These are phyloP conservation scores for Paradisaea rubra DNA, from an alignment of 2,113 vertebrate species.

Conservation along the genomic window DNA sequence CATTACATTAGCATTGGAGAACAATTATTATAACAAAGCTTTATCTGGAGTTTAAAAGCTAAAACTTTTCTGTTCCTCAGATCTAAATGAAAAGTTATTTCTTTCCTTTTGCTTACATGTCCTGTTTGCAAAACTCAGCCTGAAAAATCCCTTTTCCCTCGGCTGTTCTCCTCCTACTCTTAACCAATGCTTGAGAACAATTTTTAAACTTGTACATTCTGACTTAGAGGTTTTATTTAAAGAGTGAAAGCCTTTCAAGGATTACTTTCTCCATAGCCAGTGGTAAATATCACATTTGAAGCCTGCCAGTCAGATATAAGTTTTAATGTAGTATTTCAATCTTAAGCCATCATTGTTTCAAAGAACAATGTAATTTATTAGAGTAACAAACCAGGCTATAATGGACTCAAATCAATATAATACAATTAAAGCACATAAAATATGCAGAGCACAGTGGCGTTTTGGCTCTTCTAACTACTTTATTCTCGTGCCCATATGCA, in stretches of 20 bases:
- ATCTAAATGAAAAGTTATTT: not conserved
- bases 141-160: not conserved
- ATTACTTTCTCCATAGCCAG: not conserved
- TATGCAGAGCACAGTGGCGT: slow-evolving; percentile 50
- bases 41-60: not conserved
- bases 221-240: not conserved
- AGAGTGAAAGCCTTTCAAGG: not conserved
- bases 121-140: not conserved
- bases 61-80: not conserved
- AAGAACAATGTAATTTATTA: slow-evolving; percentile 60
- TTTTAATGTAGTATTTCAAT: slow-evolving; percentile 21
- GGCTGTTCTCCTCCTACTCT: not conserved
- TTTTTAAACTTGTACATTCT: not conserved
- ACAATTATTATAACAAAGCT: not conserved
- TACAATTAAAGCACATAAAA: slow-evolving; percentile 57
- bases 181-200: not conserved
- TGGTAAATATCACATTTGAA: slow-evolving; percentile 4
- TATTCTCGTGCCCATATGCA: not conserved
- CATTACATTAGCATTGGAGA: not conserved
- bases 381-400: slow-evolving; percentile 47
- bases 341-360: slow-evolving; percentile 22
- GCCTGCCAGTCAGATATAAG: slow-evolving; percentile 8
- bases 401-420: slow-evolving; percentile 58
- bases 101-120: not conserved
- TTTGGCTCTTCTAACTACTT: slow-evolving; percentile 43